A percentile compares a stretch with the other conserved stretches of the same genome.
Conservation (phyloP, 2,888 invertebrate species). For the Adelphocoris suturalis region DNA sequence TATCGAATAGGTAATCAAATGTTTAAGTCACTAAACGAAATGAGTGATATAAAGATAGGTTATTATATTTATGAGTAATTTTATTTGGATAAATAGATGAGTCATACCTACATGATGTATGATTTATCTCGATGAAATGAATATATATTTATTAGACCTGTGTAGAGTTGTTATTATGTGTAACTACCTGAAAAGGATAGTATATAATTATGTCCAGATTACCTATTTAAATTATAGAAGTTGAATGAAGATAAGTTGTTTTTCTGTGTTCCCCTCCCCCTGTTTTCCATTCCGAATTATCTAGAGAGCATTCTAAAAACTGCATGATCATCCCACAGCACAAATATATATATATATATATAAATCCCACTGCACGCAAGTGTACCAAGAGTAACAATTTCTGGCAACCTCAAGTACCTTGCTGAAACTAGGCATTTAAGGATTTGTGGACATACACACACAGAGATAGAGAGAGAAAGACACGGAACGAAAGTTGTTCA, state of each 20-base stretch:
- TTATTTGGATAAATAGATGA: neutral
- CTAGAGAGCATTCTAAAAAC: no score
- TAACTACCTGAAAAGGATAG: neutral
- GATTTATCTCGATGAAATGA: neutral
- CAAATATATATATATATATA: no score
- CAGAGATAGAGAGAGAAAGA: no score
- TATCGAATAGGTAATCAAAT: conserved; percentile 30
- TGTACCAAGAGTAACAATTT: no score
- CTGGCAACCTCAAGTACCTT: no score
- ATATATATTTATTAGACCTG: conserved; percentile 33
- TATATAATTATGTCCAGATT: neutral
- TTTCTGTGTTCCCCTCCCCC: neutral
- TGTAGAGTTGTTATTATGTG: conserved; percentile 31
- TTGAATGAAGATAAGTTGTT: neutral
- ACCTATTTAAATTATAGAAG: conserved; percentile 31
- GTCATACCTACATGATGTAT: neutral
- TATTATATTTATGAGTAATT: neutral
- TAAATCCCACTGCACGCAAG: no score
- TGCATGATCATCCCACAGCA: no score
- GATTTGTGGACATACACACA: no score
- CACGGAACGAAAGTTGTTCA: no score
- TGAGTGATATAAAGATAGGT: neutral
- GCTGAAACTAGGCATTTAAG: no score
- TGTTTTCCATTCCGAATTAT: neutral
- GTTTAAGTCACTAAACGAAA: conserved; percentile 23